Percentiles rank a stretch among this genome's conserved stretches.
phyloP scores from a whole-genome alignment of 1,140 invertebrate species.

The Apis laboriosa region DNA sequence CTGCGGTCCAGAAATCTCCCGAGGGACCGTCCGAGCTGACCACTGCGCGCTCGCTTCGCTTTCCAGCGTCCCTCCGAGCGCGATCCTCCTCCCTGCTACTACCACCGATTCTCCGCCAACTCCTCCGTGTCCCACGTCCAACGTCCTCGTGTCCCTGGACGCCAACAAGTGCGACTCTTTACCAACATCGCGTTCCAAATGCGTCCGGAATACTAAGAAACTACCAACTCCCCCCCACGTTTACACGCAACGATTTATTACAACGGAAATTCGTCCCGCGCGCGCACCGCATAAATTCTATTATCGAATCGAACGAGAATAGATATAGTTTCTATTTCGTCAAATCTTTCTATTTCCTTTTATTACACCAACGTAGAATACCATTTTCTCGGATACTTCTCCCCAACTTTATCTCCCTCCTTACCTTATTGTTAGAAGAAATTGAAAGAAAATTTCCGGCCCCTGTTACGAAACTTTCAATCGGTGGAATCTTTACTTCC shows the following conservation, averaged over 20 bases:
- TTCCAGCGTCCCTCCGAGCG: constrained; percentile 74
- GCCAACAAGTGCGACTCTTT: constrained; percentile 79
- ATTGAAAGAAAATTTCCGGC: background rate
- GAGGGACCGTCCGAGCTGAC: constrained; percentile 75
- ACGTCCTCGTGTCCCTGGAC: constrained; percentile 72
- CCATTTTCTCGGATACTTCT: background rate
- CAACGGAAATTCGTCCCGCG: constrained; percentile 5
- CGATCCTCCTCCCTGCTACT: constrained; percentile 69
- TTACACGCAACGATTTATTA: constrained; percentile 23
- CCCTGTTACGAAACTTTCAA: background rate
- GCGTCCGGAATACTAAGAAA: constrained; percentile 75
- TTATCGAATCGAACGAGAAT: background rate
- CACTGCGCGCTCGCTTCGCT: constrained; percentile 76
- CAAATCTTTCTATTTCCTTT: background rate
- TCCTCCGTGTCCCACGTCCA: constrained; percentile 70
- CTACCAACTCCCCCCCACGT: constrained; percentile 33
- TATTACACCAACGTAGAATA: background rate
- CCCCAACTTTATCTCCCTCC: background rate
- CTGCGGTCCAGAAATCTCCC: constrained; percentile 78
- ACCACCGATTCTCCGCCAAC: constrained; percentile 37
- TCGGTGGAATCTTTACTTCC: background rate
- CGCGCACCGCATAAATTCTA: background rate
- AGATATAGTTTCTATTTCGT: background rate
- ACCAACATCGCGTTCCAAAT: constrained; percentile 75
- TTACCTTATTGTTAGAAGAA: background rate